Percentiles rank a stretch among this genome's conserved stretches.
Conservation (phyloP, 2,888 invertebrate species). For the Acanthoscelides obtectus region DNA sequence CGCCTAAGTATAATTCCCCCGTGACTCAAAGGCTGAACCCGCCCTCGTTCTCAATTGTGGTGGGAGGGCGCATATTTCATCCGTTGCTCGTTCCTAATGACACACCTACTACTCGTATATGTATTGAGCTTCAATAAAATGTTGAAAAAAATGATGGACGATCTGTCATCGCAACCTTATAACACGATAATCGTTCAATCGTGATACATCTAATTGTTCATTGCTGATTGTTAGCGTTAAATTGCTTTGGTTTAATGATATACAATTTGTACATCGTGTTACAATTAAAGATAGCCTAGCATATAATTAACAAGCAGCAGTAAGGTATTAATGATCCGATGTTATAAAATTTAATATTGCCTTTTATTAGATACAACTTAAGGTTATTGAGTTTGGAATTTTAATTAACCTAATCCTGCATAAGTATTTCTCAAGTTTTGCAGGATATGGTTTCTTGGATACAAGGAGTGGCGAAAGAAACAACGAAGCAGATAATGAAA, state of each 20-base stretch:
- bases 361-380: background rate
- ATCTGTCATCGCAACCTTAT: background rate
- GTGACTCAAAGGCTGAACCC: too few relatives aligned
- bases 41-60: too few relatives aligned
- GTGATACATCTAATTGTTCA: background rate
- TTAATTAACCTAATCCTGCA: background rate
- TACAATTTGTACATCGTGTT: background rate
- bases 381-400: background rate
- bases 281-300: background rate
- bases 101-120: too few relatives aligned
- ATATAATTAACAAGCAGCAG: background rate
- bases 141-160: background rate
- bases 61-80: too few relatives aligned
- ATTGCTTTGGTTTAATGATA: background rate
- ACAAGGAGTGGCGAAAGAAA: background rate
- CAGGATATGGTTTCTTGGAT: background rate
- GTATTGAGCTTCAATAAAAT: too few relatives aligned
- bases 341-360: background rate
- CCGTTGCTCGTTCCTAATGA: too few relatives aligned
- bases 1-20: too few relatives aligned
- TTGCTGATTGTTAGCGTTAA: background rate
- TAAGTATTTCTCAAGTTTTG: background rate
- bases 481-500: too few relatives aligned
- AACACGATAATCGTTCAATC: background rate
- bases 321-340: background rate